These are phyloP conservation scores for Craniophora ligustri DNA, from an alignment of 2,888 invertebrate genomes.

Conservation along the genomic window DNA sequence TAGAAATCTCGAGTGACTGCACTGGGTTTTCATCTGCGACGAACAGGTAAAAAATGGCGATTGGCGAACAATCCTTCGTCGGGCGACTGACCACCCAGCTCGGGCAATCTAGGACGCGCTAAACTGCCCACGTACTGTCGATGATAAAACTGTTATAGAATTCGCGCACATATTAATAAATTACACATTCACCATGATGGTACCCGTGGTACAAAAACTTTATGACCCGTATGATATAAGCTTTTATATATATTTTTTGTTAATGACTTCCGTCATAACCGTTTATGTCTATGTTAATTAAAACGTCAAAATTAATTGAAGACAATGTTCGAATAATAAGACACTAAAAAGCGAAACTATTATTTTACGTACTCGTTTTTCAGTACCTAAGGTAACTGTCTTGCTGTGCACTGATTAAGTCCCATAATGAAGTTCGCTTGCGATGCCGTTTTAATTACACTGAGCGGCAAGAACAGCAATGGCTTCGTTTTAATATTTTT, in stretches of 20 bases:
- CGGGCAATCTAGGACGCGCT: constrained; percentile 60
- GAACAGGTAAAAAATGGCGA: constrained; percentile 63
- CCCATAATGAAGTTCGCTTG: constrained; percentile 78
- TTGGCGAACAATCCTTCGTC: constrained; percentile 61
- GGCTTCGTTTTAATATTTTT: constrained; percentile 54
- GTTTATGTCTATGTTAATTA: constrained; percentile 30
- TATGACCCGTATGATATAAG: constrained; percentile 1
- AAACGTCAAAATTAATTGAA: constrained; percentile 38
- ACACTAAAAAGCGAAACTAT: constrained; percentile 70
- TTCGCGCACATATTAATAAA: constrained; percentile 29
- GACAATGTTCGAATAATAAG: constrained; percentile 48
- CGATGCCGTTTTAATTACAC: constrained; percentile 80
- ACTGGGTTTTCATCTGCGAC: constrained; percentile 48
- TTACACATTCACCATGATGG: constrained; percentile 18
- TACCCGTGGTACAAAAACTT: constrained; percentile 10
- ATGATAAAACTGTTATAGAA: constrained; percentile 38
- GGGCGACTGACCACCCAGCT: constrained; percentile 60
- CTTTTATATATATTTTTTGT: constrained; percentile 1
- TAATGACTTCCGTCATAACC: constrained; percentile 11
- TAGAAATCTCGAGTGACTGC: constrained; percentile 55
- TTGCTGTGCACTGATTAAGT: constrained; percentile 82
- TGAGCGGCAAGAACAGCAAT: constrained; percentile 60
- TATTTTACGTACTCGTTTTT: constrained; percentile 68
- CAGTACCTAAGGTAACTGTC: constrained; percentile 73
- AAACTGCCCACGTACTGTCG: constrained; percentile 39